Evolutionary conservation across 2,888 invertebrate species (phyloP).

Genomic region (Pollenia labialis): DNA sequence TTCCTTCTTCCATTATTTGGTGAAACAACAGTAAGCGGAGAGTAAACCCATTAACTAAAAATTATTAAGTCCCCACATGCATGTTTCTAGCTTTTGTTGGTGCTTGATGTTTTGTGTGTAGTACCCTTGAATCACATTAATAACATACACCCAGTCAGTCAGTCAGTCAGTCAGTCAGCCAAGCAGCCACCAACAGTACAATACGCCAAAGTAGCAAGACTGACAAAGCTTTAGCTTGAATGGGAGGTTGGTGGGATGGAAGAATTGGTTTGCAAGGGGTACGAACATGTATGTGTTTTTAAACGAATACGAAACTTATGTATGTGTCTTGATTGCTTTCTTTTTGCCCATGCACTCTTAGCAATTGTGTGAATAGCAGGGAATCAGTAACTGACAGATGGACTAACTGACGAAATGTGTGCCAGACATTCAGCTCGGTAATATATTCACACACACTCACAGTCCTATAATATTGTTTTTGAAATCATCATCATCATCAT

Average conservation of each 20-base stretch:
- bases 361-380: constrained; percentile 9
- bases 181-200: constrained; percentile 8
- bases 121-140: constrained; percentile 65
- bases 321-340: constrained; percentile 63
- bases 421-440: constrained; percentile 18
- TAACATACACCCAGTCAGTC: constrained; percentile 58
- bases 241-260: neutral
- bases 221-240: constrained; percentile 35
- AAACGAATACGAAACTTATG: constrained; percentile 3
- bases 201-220: constrained; percentile 2
- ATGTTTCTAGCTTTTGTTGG: constrained; percentile 39
- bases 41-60: constrained; percentile 57
- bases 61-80: constrained; percentile 52
- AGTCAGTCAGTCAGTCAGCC: constrained; percentile 36
- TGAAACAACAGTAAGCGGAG: constrained; percentile 25
- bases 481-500: constrained; percentile 53
- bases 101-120: constrained; percentile 25
- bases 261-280: constrained; percentile 17
- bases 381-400: constrained; percentile 19
- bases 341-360: constrained; percentile 17
- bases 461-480: constrained; percentile 44
- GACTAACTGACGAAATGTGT: neutral
- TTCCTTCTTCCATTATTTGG: neutral
- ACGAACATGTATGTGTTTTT: constrained; percentile 10
- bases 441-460: neutral